These are phyloP conservation scores for Virgularia gustaviana DNA, from an alignment of 92 coral and sea anemone species.

Conservation along the genomic window DNA sequence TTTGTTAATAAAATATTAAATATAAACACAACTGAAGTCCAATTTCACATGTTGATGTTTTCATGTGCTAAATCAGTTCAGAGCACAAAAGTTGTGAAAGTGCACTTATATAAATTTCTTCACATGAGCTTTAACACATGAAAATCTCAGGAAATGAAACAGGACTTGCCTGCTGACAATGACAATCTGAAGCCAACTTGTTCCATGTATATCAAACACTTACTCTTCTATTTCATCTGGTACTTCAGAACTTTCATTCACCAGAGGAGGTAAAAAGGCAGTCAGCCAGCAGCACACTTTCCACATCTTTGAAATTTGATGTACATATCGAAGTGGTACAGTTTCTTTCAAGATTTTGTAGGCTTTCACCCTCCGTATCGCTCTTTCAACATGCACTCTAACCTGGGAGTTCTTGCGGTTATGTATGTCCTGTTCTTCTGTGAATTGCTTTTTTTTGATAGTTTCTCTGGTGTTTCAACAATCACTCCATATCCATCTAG, in stretches of 20 bases:
- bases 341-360: slow-evolving; percentile 43
- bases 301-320: slow-evolving; percentile 41
- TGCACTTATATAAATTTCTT: too few species aligned
- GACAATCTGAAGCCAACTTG: too few species aligned
- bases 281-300: slow-evolving; percentile 53
- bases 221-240: background rate
- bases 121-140: too few species aligned
- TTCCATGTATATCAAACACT: background rate
- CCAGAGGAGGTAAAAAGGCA: slow-evolving; percentile 48
- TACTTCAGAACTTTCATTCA: slow-evolving; percentile 14
- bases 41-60: too few species aligned
- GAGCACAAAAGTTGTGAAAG: too few species aligned
- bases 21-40: too few species aligned
- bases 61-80: too few species aligned
- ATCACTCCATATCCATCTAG: slow-evolving; percentile 53
- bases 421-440: slow-evolving; percentile 47
- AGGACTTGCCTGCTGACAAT: too few species aligned
- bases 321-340: slow-evolving; percentile 40
- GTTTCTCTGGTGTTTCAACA: slow-evolving; percentile 58
- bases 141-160: too few species aligned
- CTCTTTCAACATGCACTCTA: slow-evolving; percentile 49
- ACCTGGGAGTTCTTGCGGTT: slow-evolving; percentile 51
- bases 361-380: slow-evolving; percentile 32
- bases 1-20: too few species aligned
- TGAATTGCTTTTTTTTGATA: slow-evolving; percentile 42